Conservation (phyloP, 2,797 vertebrate species). For the Bradypus variegatus region DNA sequence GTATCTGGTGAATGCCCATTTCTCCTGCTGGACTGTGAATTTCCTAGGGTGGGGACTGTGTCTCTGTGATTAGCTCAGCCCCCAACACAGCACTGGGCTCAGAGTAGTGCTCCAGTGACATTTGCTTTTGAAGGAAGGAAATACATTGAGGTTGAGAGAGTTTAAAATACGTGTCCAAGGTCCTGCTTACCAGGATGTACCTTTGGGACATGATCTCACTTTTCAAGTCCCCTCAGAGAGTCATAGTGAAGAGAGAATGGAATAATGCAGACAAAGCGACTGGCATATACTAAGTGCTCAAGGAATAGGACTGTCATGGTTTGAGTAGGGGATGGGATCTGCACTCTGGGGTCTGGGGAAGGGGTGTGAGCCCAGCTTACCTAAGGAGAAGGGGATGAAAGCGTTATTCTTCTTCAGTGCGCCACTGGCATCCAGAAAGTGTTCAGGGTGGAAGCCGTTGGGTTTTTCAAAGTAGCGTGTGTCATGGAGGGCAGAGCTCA, state of each 20-base stretch:
- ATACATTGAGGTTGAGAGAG: neutral
- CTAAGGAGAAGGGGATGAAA: slow-evolving; percentile 59
- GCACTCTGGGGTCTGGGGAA: neutral
- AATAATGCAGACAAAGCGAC: neutral
- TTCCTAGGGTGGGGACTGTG: neutral
- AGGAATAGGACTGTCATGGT: neutral
- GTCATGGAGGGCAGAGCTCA: slow-evolving; percentile 60
- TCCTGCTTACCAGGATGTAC: neutral
- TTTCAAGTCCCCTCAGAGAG: neutral
- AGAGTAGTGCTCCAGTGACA: neutral
- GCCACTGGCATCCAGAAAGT: slow-evolving; percentile 57
- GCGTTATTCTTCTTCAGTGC: slow-evolving; percentile 50
- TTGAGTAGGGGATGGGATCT: neutral
- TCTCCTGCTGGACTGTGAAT: too few relatives aligned
- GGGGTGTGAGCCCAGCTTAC: neutral
- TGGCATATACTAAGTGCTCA: neutral
- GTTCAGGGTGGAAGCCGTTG: slow-evolving; percentile 49
- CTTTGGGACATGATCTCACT: neutral
- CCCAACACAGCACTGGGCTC: neutral
- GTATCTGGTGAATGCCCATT: neutral
- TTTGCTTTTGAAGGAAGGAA: neutral
- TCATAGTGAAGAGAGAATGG: neutral
- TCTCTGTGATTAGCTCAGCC: neutral
- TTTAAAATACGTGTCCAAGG: neutral
- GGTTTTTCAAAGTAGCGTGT: slow-evolving; percentile 48